These are phyloP conservation scores for Montipora foliosa DNA, from an alignment of 64 coral and sea anemone species.

Conservation along the genomic window DNA sequence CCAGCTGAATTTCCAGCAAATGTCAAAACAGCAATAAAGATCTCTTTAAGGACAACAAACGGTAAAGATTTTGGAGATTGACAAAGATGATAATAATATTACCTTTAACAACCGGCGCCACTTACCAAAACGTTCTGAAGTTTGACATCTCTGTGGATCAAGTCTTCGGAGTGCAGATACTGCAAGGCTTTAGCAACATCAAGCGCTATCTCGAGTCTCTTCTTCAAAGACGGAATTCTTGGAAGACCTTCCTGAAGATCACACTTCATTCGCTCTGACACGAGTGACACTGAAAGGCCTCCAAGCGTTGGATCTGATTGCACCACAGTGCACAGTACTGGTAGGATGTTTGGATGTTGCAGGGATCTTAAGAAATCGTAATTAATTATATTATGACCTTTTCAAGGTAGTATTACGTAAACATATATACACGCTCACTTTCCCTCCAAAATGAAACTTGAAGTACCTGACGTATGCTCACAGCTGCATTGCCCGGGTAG, in stretches of 20 bases:
- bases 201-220: conserved; percentile 43
- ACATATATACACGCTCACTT: too few relatives aligned
- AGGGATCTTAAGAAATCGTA: conserved; percentile 1
- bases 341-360: conserved; percentile 64
- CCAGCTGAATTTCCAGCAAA: too few relatives aligned
- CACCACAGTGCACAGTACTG: conserved; percentile 55
- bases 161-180: conserved; percentile 54
- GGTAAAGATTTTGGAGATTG: background rate
- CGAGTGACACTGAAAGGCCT: conserved; percentile 49
- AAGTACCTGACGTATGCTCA: too few relatives aligned
- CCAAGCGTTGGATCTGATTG: background rate
- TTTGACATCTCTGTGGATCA: conserved; percentile 81
- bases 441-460: too few relatives aligned
- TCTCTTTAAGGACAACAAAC: too few relatives aligned
- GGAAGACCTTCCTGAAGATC: conserved; percentile 63
- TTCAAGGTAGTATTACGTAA: too few relatives aligned
- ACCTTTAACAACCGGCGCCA: background rate
- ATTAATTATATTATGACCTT: too few relatives aligned
- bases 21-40: too few relatives aligned
- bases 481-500: too few relatives aligned
- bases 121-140: conserved; percentile 76
- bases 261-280: conserved; percentile 64
- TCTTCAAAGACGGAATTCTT: conserved; percentile 32
- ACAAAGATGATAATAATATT: background rate
- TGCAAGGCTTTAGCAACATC: conserved; percentile 70